Conservation (phyloP, 2,797 vertebrate genomes). For the Pelobates cultripes region DNA sequence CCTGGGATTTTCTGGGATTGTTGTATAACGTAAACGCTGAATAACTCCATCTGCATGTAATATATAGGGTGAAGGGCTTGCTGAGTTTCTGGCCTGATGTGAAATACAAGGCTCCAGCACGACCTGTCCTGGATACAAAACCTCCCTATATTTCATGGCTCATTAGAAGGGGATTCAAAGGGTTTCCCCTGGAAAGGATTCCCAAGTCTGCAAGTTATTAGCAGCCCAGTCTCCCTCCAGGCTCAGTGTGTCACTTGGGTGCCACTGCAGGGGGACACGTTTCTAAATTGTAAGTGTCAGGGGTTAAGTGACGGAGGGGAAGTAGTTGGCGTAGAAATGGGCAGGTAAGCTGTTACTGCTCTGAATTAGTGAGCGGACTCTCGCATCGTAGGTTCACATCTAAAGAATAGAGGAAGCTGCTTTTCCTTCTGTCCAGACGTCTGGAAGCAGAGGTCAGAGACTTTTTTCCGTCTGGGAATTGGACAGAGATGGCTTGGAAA, state of each 20-base stretch:
- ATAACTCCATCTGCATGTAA: constrained; percentile 24
- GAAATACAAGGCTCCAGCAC: constrained; percentile 41
- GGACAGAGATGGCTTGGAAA: constrained; percentile 78
- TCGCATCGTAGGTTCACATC: constrained; percentile 61
- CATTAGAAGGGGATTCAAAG: constrained; percentile 61
- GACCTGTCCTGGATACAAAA: constrained; percentile 42
- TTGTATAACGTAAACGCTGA: not conserved
- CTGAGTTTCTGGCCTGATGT: constrained; percentile 33
- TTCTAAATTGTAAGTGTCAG: constrained; percentile 69
- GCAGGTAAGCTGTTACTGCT: constrained; percentile 80
- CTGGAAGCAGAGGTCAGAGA: constrained; percentile 61
- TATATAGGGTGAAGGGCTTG: constrained; percentile 37
- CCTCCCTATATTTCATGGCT: constrained; percentile 59
- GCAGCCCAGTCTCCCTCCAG: constrained; percentile 31
- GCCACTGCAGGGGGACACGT: constrained; percentile 39
- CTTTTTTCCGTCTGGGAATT: constrained; percentile 73
- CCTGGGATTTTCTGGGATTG: not conserved
- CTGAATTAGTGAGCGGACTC: constrained; percentile 71
- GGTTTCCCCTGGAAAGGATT: constrained; percentile 56
- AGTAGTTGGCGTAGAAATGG: constrained; percentile 80
- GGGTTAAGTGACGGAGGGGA: constrained; percentile 90
- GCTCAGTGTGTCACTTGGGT: constrained; percentile 39
- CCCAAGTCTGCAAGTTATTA: constrained; percentile 39
- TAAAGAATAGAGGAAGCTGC: constrained; percentile 80
- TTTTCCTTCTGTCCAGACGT: constrained; percentile 64